Base-by-base conservation (phyloP, 1,140 invertebrate species). In the Chionoecetes opilio region DNA sequence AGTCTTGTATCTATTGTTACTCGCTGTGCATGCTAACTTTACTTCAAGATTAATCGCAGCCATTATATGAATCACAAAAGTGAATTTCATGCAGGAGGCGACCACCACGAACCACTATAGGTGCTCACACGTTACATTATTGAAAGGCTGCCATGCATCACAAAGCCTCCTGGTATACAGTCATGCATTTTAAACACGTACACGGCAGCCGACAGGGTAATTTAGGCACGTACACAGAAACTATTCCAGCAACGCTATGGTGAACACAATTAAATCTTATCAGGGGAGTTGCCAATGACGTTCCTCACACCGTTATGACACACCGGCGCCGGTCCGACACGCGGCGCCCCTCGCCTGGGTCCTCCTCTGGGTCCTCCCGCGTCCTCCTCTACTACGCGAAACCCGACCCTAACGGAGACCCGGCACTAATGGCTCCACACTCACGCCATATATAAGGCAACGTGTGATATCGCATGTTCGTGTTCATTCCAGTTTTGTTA, bases 391-490 rank as follows among this genome's bases (percentile, higher is more conserved):
- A 5, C 63, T 75, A 75, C 63, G 63, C 63, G 63, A 75, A 75
- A 75, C 63, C 63, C 63, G 63, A 75, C 21, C 21, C 63, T 75
- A 17, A 26, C 21, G 21, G 63, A 75, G 63, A n/a, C 63, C 21
- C 26, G 63, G n/a, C 63, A n/a, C 63, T 75, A 75, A 75, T 75
- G n/a, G 63, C 21, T 5, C 21, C 21, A 75, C 21, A 75, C 63
- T 75, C 63, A 75, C 63, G 63, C 63, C n/a, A n/a, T n/a, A n/a
- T n/a, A n/a, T 75, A 75, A 75, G 63, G 63, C 63, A 75, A 75
- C 63, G 63, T n/a, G 63, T 75, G 63, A 75, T 75, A 26, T n/a
- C 63, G 21, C 21, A n/a, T 75, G 63, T 75, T 75, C 63, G 63
- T 75, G 63, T 75, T 75, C n/a, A 75, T 21, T n/a, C 21, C 11